Evolutionary conservation across 2,888 invertebrate genomes (phyloP), one percentile per base, ranked within the genome.

Genomic region (Aspidiotus destructor): DNA sequence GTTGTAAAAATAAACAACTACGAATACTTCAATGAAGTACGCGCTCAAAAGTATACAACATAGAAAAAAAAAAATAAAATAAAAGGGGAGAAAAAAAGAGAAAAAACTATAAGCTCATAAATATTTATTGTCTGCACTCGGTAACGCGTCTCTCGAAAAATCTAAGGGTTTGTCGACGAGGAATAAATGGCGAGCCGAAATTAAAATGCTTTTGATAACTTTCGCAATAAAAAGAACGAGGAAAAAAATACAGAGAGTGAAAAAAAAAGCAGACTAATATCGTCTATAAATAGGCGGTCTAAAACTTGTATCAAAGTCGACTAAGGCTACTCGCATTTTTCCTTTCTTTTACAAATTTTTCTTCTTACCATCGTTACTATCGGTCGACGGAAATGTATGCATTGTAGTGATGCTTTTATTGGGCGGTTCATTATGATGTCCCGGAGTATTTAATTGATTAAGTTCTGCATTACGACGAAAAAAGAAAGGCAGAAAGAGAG

Each of bases 211-310:
- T 28, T 28, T 28, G 16, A 57, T 57, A 15, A 57, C 10, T 15
- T 15, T 13, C n/a, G 60, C 17, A 60, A 60, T 40, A 60, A 60
- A 17, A n/a, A 60, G n/a, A n/a, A 17, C 17, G 13, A 60, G 40
- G 13, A 52, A 52, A 52, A n/a, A 15, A 13, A 13, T 13, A 52
- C 52, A 2, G 52, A 28, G 28, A 28, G 28, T 28, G 5, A 28
- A 28, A 28, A 28, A 28, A 28, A 52, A 52, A 52, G 15, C 15
- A 52, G 15, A 28, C 13, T 58, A 15, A 58, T 16, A 13, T 17
- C 58, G n/a, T 28, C 58, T 13, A 13, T 13, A 58, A 58, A 15
- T 15, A 28, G 11, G 13, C 15, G 16, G 11, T 13, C 11, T 13
- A 16, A 58, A 58, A 15, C 16, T 58, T 15, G 16, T 15, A 58